Base-by-base conservation (phyloP, 1,140 invertebrate species). In the Drosophila kurseongensis region DNA sequence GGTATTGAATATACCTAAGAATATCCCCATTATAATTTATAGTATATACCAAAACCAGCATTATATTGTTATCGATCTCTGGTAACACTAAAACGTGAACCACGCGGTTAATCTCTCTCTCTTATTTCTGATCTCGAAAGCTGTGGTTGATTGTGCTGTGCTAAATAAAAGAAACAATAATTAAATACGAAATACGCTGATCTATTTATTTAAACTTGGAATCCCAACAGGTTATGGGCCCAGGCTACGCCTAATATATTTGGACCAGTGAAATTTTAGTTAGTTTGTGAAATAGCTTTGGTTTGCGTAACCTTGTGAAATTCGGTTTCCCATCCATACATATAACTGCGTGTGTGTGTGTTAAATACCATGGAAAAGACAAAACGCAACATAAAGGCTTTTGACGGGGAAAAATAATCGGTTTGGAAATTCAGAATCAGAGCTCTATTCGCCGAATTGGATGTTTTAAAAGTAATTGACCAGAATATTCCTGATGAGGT, bases 391-490 rank as follows among this genome's bases (percentile, higher is more conserved):
- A 47, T 47, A 7, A 58, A 58, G 27, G 42, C 56, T 14, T 47
- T 58, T 5, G 42, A 44, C n/a, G 56, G 56, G 0, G 36, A 50
- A 10, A 60, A 60, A 9, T 60, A 60, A 8, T 6, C 58, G 7
- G 14, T 50, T 1, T 60, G 57, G 48, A 62, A 65, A 29, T 40
- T 40, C 12, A 38, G 61, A 35, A 44, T 40, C 12, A 38, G 61
- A 35, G 52, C 62, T 1, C 35, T 63, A 1, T 32, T 63, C n/a
- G 10, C 40, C 2, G 51, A 55, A 40, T 13, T 55, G 14, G 13
- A 47, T 41, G 32, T 65, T 78, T 8, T 93, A 91, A 91, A 75
- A 76, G 32, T 48, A 1, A 44, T 59, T 29, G 42, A 59, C 10
- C 5, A 48, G 5, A n/a, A 48, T 7, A 36, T 48, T 13, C 44